Conservation (phyloP, 2,888 invertebrate genomes). For the Xestia ashworthii region DNA sequence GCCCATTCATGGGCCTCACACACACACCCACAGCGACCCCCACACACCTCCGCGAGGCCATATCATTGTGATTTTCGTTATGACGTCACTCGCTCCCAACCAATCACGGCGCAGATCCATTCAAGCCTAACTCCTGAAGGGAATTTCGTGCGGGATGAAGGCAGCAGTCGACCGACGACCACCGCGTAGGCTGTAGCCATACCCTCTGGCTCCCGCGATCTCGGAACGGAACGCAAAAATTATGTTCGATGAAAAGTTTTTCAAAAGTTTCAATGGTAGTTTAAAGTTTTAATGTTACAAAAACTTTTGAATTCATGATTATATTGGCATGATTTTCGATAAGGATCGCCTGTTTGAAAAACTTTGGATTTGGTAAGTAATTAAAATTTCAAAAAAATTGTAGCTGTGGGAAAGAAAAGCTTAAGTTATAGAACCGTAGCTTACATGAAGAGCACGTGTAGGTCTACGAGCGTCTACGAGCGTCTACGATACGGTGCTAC, state of each 20-base stretch:
- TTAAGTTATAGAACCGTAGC: slow-evolving; percentile 36
- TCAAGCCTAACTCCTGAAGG: slow-evolving; percentile 92
- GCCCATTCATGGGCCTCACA: slow-evolving; percentile 83
- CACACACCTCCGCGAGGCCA: slow-evolving; percentile 75
- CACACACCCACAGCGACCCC: slow-evolving; percentile 76
- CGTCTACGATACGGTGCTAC: slow-evolving; percentile 81
- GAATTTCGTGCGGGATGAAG: slow-evolving; percentile 88
- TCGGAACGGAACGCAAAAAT: slow-evolving; percentile 52
- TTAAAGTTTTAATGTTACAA: slow-evolving; percentile 21
- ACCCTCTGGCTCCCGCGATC: slow-evolving; percentile 50
- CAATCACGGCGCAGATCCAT: slow-evolving; percentile 92
- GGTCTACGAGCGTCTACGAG: slow-evolving; percentile 79
- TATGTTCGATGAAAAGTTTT: slow-evolving; percentile 48
- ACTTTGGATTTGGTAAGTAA: slow-evolving; percentile 60
- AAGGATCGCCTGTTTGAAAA: slow-evolving; percentile 37
- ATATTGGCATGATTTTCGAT: slow-evolving; percentile 55
- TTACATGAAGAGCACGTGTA: slow-evolving; percentile 75
- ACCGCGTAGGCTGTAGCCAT: slow-evolving; percentile 75
- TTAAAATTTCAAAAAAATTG: slow-evolving; percentile 32
- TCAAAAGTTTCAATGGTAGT: slow-evolving; percentile 36
- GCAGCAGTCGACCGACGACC: slow-evolving; percentile 86
- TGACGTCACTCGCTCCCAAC: slow-evolving; percentile 93
- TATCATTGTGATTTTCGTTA: slow-evolving; percentile 92
- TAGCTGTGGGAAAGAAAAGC: slow-evolving; percentile 18
- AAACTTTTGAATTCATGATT: slow-evolving; percentile 37